These are phyloP conservation scores for Xenentodon cancila DNA, from an alignment of 2,797 vertebrate species.

Conservation along the genomic window DNA sequence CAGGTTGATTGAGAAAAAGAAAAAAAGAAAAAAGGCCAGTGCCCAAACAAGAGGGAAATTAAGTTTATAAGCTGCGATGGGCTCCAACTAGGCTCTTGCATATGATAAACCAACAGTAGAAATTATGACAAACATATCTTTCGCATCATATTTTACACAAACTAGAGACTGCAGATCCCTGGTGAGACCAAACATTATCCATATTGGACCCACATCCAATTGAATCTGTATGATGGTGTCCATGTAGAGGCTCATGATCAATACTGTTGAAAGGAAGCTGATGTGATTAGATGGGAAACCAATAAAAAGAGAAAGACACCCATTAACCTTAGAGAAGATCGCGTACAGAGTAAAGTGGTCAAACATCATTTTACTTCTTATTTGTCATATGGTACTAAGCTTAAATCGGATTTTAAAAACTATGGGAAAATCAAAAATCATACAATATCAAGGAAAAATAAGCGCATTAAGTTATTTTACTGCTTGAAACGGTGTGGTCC, in stretches of 20 bases:
- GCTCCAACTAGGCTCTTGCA: constrained; percentile 37
- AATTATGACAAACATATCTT: constrained; percentile 1
- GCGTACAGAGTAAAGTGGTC: too few relatives aligned
- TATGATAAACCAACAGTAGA: constrained; percentile 29
- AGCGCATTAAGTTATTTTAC: neutral
- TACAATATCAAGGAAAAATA: constrained; percentile 1
- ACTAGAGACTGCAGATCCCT: constrained; percentile 16
- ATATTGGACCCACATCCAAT: constrained; percentile 29
- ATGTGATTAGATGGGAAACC: constrained; percentile 1
- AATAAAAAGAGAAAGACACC: neutral
- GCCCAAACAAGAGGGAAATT: constrained; percentile 1
- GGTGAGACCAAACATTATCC: constrained; percentile 2
- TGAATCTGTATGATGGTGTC: constrained; percentile 13
- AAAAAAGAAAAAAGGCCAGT: constrained; percentile 3
- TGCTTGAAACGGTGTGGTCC: neutral
- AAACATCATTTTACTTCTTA: too few relatives aligned
- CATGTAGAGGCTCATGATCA: constrained; percentile 14
- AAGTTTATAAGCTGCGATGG: neutral
- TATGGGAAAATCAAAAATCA: neutral
- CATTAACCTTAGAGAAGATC: constrained; percentile 16
- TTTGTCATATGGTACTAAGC: neutral
- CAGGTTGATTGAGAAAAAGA: neutral
- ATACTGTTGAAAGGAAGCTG: constrained; percentile 23
- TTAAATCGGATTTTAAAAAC: neutral
- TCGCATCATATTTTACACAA: constrained; percentile 1